Base-by-base conservation (phyloP, 2,797 vertebrate genomes). In the Sorex maritimensis region DNA sequence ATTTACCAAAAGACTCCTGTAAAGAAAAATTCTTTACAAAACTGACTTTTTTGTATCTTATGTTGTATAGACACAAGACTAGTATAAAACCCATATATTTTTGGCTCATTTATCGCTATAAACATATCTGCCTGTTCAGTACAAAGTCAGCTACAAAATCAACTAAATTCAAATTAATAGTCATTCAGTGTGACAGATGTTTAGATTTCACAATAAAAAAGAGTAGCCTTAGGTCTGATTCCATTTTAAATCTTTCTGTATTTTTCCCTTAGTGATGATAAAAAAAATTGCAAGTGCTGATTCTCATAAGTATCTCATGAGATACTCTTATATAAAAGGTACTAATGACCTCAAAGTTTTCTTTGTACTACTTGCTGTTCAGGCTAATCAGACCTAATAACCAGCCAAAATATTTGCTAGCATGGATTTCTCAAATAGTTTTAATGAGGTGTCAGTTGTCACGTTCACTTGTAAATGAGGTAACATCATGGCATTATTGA, bases 111-210 rank as follows among this genome's bases (percentile, higher is more conserved):
- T 91, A 72, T 15, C 73, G 79, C 46, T 81, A 30, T 91, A 93
- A 94, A 71, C 52, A 86, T 87, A 65, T 74, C 58, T 96, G 46
- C 49, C 92, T 77, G 82, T 86, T 93, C 95, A 94, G 79, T 93
- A 77, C 41, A 83, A 92, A 81, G 71, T 72, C 23, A 90, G 75
- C 61, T 80, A 88, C 58, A 90, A 68, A 92, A 75, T 78, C 49
- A 77, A 55, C 9, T 84, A 73, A 88, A 90, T 86, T 72, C 44
- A 94, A 85, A 69, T 90, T 78, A 88, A 81, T 88, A 80, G 0
- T 95, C 94, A 77, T 81, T 95, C 55, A 81, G 13, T 87, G 61
- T 83, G 82, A 82, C 68, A 82, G 75, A 84, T 81, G 67, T 87
- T 96, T 94, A 81, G 68, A 21, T 94, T 95, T 95, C 80, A 90